These are phyloP conservation scores for Melanotaenia duboulayi DNA, from an alignment of 2,113 vertebrate species.

Conservation along the genomic window DNA sequence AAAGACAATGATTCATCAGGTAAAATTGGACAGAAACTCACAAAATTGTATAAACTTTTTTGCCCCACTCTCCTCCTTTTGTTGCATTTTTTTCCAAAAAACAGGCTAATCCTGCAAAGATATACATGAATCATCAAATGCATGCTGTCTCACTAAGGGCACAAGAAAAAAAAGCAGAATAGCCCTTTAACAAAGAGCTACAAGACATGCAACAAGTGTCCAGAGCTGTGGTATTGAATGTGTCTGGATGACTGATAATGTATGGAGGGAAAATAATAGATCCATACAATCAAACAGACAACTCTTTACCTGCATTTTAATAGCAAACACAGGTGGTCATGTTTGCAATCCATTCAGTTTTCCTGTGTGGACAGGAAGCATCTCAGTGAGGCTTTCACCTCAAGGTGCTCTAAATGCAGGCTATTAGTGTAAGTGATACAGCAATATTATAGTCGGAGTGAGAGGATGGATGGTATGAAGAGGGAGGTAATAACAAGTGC, in stretches of 20 bases:
- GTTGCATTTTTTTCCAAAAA: no score
- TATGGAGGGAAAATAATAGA: not conserved
- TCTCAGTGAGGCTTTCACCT: conserved; percentile 45
- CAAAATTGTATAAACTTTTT: no score
- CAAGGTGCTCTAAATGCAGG: conserved; percentile 41
- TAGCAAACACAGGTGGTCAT: not conserved
- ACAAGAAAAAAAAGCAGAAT: no score
- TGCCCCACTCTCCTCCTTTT: no score
- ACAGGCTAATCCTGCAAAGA: no score
- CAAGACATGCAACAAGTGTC: not conserved
- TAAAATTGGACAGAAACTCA: no score
- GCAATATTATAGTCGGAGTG: conserved; percentile 57
- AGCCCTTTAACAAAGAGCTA: not conserved
- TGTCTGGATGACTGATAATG: not conserved
- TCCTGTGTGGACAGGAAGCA: conserved; percentile 41
- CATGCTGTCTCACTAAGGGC: no score
- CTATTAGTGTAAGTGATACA: conserved; percentile 72
- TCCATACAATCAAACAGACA: conserved; percentile 25
- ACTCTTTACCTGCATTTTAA: conserved; percentile 18
- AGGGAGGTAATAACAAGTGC: conserved; percentile 13
- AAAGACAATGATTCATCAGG: no score
- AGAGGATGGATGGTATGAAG: conserved; percentile 1
- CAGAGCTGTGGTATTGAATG: not conserved
- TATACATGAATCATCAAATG: no score
- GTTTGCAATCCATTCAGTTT: not conserved